These are phyloP conservation scores for Masticophis lateralis DNA, from an alignment of 2,797 vertebrate species.

Conservation along the genomic window DNA sequence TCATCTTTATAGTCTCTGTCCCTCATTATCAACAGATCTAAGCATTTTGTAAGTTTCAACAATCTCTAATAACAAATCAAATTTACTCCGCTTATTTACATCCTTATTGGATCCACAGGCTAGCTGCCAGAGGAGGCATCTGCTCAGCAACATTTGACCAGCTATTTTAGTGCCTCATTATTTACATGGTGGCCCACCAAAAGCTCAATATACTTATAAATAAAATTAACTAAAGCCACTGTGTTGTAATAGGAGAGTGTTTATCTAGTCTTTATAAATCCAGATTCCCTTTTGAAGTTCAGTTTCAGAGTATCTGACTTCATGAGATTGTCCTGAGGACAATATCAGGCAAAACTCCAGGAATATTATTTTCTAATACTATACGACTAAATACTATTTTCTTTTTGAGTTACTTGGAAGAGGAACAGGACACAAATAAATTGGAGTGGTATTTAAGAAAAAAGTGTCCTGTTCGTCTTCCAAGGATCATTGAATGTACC, in stretches of 20 bases:
- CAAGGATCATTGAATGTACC: neutral
- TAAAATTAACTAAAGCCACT: neutral
- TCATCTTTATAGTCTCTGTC: neutral
- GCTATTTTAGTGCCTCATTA: neutral
- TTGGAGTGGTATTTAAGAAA: neutral
- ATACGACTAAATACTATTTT: neutral
- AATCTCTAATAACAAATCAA: neutral
- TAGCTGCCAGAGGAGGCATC: neutral
- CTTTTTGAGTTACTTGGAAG: neutral
- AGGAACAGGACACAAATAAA: neutral
- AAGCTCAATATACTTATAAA: neutral
- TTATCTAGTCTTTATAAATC: neutral
- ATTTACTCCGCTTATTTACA: neutral
- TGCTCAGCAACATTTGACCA: neutral
- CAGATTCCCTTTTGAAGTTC: neutral
- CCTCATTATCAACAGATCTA: neutral
- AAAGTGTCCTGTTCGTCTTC: neutral
- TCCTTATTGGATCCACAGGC: neutral
- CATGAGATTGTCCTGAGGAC: neutral
- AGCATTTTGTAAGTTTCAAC: neutral
- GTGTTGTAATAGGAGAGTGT: neutral
- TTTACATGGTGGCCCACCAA: neutral
- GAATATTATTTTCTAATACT: neutral
- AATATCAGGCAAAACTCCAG: neutral
- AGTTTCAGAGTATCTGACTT: neutral